Conservation (phyloP, 2,113 vertebrate genomes). For the Salminus brasiliensis region DNA sequence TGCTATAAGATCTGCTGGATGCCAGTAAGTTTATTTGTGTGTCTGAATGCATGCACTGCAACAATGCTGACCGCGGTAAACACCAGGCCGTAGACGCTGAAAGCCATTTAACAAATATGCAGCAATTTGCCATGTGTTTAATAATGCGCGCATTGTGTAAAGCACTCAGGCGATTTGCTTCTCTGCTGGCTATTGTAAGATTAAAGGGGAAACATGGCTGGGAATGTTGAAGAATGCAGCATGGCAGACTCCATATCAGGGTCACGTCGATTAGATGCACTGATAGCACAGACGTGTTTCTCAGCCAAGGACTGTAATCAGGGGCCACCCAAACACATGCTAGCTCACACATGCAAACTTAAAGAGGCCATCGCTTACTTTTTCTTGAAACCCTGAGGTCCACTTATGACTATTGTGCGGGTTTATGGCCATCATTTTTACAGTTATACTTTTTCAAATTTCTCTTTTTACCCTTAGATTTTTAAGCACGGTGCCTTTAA, state of each 20-base stretch:
- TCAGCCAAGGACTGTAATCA: conserved; percentile 25
- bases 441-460: too few species aligned
- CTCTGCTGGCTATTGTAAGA: background rate
- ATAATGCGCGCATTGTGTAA: conserved; percentile 3
- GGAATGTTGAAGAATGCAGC: conserved; percentile 22
- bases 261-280: conserved; percentile 20
- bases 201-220: conserved; percentile 17
- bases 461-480: too few species aligned
- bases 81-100: background rate
- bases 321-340: conserved; percentile 10
- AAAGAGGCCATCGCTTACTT: too few species aligned
- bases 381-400: too few species aligned
- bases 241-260: conserved; percentile 28
- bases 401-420: too few species aligned
- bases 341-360: background rate
- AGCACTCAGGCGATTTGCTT: conserved; percentile 11
- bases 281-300: conserved; percentile 8
- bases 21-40: background rate
- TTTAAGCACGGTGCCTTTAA: too few species aligned
- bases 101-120: conserved; percentile 28
- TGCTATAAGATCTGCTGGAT: background rate
- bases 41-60: background rate
- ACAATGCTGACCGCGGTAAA: background rate
- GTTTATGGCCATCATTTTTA: too few species aligned
- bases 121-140: background rate